Evolutionary conservation across 2,797 vertebrate genomes (phyloP).

Genomic region (Lithobates pipiens): DNA sequence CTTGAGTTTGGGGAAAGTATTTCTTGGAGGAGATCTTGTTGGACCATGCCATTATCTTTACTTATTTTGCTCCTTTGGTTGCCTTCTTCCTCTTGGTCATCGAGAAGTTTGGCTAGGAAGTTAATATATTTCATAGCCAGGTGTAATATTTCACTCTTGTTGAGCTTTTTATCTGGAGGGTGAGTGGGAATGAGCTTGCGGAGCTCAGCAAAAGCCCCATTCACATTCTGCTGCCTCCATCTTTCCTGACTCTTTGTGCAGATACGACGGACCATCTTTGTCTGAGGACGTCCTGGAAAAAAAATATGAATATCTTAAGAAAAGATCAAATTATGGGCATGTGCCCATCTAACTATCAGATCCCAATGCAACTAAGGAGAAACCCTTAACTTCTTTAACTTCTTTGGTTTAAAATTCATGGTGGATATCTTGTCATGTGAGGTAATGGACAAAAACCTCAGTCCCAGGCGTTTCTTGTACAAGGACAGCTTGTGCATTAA

Average conservation of each 20-base stretch:
- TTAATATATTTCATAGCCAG: slow-evolving; percentile 92
- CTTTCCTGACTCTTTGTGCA: slow-evolving; percentile 90
- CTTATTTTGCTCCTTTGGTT: slow-evolving; percentile 78
- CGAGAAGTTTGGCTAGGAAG: slow-evolving; percentile 88
- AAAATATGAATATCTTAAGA: neutral
- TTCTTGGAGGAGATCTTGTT: slow-evolving; percentile 83
- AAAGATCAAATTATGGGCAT: too few species aligned
- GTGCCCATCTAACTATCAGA: too few species aligned
- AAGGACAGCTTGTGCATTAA: too few species aligned
- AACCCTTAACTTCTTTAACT: too few species aligned
- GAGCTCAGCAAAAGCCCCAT: slow-evolving; percentile 88
- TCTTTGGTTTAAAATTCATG: too few species aligned
- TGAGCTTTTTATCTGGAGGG: slow-evolving; percentile 91
- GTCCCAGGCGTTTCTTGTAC: too few species aligned
- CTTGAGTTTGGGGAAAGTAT: slow-evolving; percentile 82
- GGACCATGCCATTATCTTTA: slow-evolving; percentile 80
- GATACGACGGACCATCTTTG: slow-evolving; percentile 82
- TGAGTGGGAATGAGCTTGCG: slow-evolving; percentile 89
- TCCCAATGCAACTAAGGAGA: too few species aligned
- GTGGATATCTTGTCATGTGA: too few species aligned
- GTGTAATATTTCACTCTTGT: slow-evolving; percentile 92
- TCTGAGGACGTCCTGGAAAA: slow-evolving; percentile 77
- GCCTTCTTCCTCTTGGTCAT: slow-evolving; percentile 86
- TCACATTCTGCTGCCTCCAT: slow-evolving; percentile 92
- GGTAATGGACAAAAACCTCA: too few species aligned